Conservation (phyloP, 2,888 invertebrate species). For the Strigamia crassipes region DNA sequence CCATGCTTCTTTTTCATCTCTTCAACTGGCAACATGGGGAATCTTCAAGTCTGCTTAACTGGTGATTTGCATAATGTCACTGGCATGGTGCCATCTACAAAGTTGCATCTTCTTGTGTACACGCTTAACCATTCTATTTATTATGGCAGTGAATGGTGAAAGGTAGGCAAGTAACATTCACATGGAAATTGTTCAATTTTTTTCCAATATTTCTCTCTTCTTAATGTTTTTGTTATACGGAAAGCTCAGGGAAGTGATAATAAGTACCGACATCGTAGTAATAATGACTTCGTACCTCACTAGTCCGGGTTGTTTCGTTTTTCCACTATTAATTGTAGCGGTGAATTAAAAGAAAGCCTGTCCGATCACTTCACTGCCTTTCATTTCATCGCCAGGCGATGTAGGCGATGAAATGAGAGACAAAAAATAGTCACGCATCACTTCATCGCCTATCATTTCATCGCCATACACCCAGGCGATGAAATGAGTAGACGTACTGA, state of each 20-base stretch:
- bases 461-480: too few relatives aligned
- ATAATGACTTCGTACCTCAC: too few relatives aligned
- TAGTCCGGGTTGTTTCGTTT: too few relatives aligned
- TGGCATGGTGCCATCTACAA: not conserved
- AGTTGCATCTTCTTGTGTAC: not conserved
- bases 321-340: too few relatives aligned
- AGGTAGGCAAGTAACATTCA: not conserved
- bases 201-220: not conserved
- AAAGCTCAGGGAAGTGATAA: not conserved
- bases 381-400: too few relatives aligned
- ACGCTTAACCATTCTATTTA: slow-evolving; percentile 2
- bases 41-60: slow-evolving; percentile 10
- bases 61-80: slow-evolving; percentile 2
- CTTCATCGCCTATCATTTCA: too few relatives aligned
- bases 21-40: slow-evolving; percentile 10
- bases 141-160: not conserved
- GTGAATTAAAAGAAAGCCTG: too few relatives aligned
- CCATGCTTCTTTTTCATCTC: not conserved
- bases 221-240: not conserved
- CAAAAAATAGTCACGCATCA: too few relatives aligned
- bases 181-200: not conserved
- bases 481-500: too few relatives aligned
- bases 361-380: too few relatives aligned
- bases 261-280: too few relatives aligned
- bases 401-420: too few relatives aligned